Evolutionary conservation across 2,888 invertebrate species (phyloP).

Genomic region (Mesochorus sp.): DNA sequence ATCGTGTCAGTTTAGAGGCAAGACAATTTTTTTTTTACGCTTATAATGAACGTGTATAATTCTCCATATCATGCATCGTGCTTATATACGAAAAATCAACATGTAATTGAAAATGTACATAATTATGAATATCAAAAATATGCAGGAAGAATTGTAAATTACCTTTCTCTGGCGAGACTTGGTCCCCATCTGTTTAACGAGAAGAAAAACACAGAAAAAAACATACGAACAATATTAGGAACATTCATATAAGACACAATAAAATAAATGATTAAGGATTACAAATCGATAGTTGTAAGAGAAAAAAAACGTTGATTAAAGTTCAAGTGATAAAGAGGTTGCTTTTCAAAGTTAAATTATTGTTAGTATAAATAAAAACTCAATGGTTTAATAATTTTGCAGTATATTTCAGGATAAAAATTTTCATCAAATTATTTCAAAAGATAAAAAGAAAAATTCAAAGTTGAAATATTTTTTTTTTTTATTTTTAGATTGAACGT

Average conservation of each 20-base stretch:
- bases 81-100: conserved; percentile 23
- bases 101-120: conserved; percentile 40
- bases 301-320: no score
- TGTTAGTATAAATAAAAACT: no score
- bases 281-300: no score
- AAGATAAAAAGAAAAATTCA: no score
- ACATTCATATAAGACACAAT: conserved; percentile 56
- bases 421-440: no score
- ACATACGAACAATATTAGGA: conserved; percentile 75
- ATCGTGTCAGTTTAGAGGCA: background rate
- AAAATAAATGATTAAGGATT: background rate
- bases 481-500: background rate
- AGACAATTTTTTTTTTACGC: background rate
- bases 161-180: conserved; percentile 81
- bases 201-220: conserved; percentile 69
- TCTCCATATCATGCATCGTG: conserved; percentile 54
- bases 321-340: no score
- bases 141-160: conserved; percentile 66
- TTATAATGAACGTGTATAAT: conserved; percentile 8
- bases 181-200: conserved; percentile 78
- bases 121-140: no score
- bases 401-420: no score
- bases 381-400: no score
- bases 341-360: no score
- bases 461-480: no score